phyloP scores from a whole-genome alignment of 2,113 vertebrate genomes.

The Hassar affinis region DNA sequence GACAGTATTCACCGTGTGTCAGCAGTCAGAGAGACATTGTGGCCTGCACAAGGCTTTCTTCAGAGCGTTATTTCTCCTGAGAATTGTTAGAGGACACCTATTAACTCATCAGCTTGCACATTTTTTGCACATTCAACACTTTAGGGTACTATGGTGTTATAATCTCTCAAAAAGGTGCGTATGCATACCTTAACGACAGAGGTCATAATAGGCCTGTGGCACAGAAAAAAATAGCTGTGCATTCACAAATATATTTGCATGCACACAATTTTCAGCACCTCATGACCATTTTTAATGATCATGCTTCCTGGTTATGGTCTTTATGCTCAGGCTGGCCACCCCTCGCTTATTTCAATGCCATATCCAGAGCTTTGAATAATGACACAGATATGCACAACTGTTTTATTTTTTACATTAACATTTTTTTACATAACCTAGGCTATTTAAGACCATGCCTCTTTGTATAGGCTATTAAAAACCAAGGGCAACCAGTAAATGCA shows the following conservation, averaged over 20 bases:
- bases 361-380: background rate
- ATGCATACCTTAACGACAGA: background rate
- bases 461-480: background rate
- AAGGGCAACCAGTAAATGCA: no score
- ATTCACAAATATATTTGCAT: background rate
- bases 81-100: slow-evolving; percentile 23
- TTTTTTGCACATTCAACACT: slow-evolving; percentile 33
- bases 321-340: background rate
- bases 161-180: background rate
- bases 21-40: slow-evolving; percentile 15
- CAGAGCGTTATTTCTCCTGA: slow-evolving; percentile 17
- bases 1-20: slow-evolving; percentile 16
- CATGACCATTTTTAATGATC: background rate
- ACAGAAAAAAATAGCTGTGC: background rate
- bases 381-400: background rate
- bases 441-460: background rate
- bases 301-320: background rate
- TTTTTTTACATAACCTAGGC: background rate
- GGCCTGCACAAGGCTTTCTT: background rate
- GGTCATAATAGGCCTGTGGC: background rate
- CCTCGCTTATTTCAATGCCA: background rate
- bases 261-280: background rate
- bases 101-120: slow-evolving; percentile 35
- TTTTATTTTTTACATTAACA: background rate
- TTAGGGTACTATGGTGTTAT: slow-evolving; percentile 12